Percentiles rank a stretch among this genome's conserved stretches.
phyloP scores from a whole-genome alignment of 2,888 invertebrate genomes.

The Watsonalla cultraria region DNA sequence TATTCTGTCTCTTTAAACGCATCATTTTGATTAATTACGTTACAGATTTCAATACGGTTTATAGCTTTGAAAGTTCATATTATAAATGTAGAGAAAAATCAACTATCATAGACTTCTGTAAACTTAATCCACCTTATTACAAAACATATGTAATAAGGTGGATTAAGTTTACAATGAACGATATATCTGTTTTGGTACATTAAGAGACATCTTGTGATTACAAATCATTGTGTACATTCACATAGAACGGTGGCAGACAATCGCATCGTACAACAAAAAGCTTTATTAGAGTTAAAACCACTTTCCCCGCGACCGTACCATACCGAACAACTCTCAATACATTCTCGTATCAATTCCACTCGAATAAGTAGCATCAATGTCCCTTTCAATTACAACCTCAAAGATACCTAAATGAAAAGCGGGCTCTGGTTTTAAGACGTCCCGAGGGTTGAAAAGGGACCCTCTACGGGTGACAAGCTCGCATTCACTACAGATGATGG shows the following conservation, averaged over 20 bases:
- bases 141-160: too few relatives aligned
- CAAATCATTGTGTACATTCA: not conserved
- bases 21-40: too few relatives aligned
- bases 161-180: too few relatives aligned
- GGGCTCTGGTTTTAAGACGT: constrained; percentile 56
- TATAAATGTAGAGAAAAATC: too few relatives aligned
- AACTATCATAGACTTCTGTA: too few relatives aligned
- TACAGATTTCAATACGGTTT: too few relatives aligned
- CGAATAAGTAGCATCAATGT: constrained; percentile 60
- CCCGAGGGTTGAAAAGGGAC: constrained; percentile 53
- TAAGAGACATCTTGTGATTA: not conserved
- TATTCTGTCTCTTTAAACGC: too few relatives aligned
- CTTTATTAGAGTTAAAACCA: not conserved
- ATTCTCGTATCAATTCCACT: constrained; percentile 58
- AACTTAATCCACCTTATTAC: too few relatives aligned
- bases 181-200: too few relatives aligned
- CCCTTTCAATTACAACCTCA: constrained; percentile 64
- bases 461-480: constrained; percentile 51
- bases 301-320: not conserved
- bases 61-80: too few relatives aligned
- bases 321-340: constrained; percentile 44
- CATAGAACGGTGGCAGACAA: not conserved
- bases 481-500: constrained; percentile 63
- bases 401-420: constrained; percentile 67
- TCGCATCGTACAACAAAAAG: not conserved